Base-by-base conservation (phyloP, 2,888 invertebrate species). In the Apamea anceps region DNA sequence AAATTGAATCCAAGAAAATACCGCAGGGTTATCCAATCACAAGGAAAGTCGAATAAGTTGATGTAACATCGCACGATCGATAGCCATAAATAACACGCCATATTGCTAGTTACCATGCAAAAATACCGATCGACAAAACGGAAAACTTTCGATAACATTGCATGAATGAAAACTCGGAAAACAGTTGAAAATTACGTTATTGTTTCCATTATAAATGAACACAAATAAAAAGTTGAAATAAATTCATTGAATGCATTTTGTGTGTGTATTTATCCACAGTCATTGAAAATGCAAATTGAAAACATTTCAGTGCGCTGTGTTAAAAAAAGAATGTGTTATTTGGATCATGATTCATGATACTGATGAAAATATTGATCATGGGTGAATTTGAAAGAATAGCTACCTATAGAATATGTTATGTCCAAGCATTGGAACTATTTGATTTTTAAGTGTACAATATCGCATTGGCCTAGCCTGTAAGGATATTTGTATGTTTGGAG, bases 21-120 rank as follows among this genome's bases (percentile, higher is more conserved):
- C 18, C 28, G 71, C n/a, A 18, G 42, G 67, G 21, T 74, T 85
- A 75, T 70, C 75, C 72, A 84, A 78, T 82, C 63, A 71, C 28
- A 63, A 51, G 42, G 28, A 72, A 75, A 48, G 51, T 28, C 45
- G 57, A 75, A 80, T 80, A 87, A 77, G 71, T 62, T 62, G 65
- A 75, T 80, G 72, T 79, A 75, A 72, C 70, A 77, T 66, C 25
- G 28, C 75, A 70, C 79, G 76, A 79, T 75, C 54, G 25, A 72
- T 51, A 42, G 73, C 76, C 71, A 81, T 89, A 86, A 89, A 84
- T 77, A 74, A 85, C 72, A 68, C n/a, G 15, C 60, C 45, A 77
- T 48, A 82, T 66, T 74, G 82, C 28, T 70, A 13, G 67, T 65
- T 57, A 74, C 15, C 86, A 84, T 80, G 89, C 80, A 77, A 82